phyloP scores from a whole-genome alignment of 2,888 invertebrate genomes.

The Chrysolina americana region DNA sequence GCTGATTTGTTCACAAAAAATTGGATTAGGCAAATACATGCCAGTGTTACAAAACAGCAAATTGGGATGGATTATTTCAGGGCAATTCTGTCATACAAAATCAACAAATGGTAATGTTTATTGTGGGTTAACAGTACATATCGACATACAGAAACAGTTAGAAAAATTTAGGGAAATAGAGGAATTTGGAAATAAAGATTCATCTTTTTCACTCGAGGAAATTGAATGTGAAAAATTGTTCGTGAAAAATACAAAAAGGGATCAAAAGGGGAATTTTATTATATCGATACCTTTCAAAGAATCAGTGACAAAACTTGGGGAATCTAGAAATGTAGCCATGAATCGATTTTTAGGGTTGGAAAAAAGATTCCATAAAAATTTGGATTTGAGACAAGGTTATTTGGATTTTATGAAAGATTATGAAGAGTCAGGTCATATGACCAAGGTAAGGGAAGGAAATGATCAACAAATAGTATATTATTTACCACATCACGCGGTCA shows the following conservation, averaged over 20 bases:
- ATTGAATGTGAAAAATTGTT: slow-evolving; percentile 10
- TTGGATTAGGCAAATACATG: slow-evolving; percentile 22
- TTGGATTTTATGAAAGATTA: slow-evolving; percentile 48
- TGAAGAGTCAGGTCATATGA: slow-evolving; percentile 45
- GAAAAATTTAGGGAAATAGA: slow-evolving; percentile 25
- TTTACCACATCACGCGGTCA: slow-evolving; percentile 56
- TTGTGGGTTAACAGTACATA: background rate
- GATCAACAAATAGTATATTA: slow-evolving; percentile 35
- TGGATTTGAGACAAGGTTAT: slow-evolving; percentile 29
- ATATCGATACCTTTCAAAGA: slow-evolving; percentile 9
- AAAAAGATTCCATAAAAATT: slow-evolving; percentile 6
- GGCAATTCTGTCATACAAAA: background rate
- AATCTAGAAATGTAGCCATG: background rate
- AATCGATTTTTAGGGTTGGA: slow-evolving; percentile 5
- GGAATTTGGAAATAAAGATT: background rate
- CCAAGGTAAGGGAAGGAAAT: slow-evolving; percentile 4
- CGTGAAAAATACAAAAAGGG: slow-evolving; percentile 13
- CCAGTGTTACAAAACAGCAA: background rate
- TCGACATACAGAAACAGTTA: slow-evolving; percentile 16
- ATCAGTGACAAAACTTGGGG: slow-evolving; percentile 1
- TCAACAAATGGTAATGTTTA: background rate
- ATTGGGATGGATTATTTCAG: slow-evolving; percentile 10
- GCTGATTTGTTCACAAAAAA: slow-evolving; percentile 29
- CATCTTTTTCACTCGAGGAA: slow-evolving; percentile 17
- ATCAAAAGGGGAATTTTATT: slow-evolving; percentile 4